These are phyloP conservation scores for Ophthalmotilapia sp. DNA, from an alignment of 2,113 vertebrate genomes.

Conservation along the genomic window DNA sequence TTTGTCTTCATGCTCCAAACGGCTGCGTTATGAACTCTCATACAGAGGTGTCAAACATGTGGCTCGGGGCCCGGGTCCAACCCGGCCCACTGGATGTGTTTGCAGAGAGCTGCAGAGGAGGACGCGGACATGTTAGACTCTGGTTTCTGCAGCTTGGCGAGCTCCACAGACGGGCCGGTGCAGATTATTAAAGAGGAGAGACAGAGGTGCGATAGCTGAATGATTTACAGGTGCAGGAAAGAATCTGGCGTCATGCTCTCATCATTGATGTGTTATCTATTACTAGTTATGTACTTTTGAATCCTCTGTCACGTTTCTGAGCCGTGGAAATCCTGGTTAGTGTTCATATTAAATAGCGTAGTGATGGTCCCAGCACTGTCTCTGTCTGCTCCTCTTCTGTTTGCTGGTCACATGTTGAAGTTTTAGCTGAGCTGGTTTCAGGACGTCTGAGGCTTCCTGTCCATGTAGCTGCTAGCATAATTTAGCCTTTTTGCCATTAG, in stretches of 20 bases:
- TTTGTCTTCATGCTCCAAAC: background rate
- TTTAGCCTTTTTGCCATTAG: background rate
- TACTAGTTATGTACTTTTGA: background rate
- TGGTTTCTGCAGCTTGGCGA: background rate
- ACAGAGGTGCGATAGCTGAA: background rate
- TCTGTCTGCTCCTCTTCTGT: background rate
- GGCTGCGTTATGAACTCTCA: background rate
- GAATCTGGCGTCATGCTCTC: background rate
- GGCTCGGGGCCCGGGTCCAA: background rate
- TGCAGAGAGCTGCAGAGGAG: background rate
- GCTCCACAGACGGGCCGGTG: background rate
- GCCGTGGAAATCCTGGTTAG: fast-evolving
- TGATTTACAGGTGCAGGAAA: background rate
- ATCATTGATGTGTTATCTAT: background rate
- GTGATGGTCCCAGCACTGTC: background rate
- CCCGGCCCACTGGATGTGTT: background rate
- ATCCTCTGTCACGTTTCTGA: fast-evolving
- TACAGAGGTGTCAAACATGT: background rate
- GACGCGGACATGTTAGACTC: fast-evolving
- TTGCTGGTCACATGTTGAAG: background rate
- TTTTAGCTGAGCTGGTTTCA: background rate
- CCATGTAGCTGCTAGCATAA: fast-evolving
- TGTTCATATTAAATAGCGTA: background rate
- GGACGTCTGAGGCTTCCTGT: background rate
- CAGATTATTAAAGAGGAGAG: background rate